Evolutionary conservation across 2,113 vertebrate species (phyloP).

Genomic region (Megalops atlanticus): DNA sequence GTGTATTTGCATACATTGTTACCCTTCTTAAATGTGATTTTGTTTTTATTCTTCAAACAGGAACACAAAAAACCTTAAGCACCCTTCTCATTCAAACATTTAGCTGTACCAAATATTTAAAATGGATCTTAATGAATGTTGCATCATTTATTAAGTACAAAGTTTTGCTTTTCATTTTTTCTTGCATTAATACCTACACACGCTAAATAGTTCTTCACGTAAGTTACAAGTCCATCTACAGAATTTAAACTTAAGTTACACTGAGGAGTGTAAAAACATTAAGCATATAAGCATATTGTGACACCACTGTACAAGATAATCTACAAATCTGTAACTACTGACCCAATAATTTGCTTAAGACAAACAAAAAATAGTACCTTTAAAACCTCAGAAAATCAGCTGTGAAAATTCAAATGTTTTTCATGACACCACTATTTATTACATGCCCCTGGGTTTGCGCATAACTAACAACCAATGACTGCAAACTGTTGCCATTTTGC

Average conservation of each 20-base stretch:
- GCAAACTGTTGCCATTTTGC: not conserved
- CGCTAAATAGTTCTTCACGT: too few species aligned
- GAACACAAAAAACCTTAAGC: not conserved
- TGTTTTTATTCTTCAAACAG: not conserved
- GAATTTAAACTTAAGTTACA: not conserved
- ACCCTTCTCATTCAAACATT: not conserved
- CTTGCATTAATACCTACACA: too few species aligned
- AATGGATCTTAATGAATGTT: not conserved
- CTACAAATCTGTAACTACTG: not conserved
- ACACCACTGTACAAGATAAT: not conserved
- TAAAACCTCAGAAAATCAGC: not conserved
- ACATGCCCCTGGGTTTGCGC: not conserved
- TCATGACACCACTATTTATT: not conserved
- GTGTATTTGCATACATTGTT: too few species aligned
- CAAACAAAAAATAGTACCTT: not conserved
- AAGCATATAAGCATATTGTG: not conserved
- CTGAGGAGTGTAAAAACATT: not conserved
- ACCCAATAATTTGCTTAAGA: not conserved
- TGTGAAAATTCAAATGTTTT: not conserved
- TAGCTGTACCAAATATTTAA: not conserved
- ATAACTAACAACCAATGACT: not conserved
- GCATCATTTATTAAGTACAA: not conserved
- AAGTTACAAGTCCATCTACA: too few species aligned
- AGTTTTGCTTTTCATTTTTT: too few species aligned
- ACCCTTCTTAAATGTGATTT: too few species aligned